These are phyloP conservation scores for Macaca fascicularis DNA, from an alignment of 2,113 vertebrate species.

Conservation along the genomic window DNA sequence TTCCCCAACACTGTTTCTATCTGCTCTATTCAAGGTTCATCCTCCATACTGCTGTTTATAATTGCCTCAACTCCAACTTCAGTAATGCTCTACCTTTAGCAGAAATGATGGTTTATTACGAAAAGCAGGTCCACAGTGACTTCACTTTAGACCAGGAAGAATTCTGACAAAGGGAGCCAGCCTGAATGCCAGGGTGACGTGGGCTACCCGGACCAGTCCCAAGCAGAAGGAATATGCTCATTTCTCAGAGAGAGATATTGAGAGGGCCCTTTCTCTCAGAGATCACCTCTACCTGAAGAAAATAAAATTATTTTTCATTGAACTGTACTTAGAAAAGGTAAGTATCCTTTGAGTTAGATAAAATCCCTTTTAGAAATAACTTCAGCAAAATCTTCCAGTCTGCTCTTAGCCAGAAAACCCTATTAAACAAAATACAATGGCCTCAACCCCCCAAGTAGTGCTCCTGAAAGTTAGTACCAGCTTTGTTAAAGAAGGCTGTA, in stretches of 20 bases:
- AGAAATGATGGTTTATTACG: background rate
- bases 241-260: background rate
- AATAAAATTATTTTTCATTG: conserved; percentile 26
- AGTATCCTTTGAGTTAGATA: background rate
- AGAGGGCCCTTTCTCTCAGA: background rate
- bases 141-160: background rate
- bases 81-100: background rate
- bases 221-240: background rate
- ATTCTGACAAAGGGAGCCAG: background rate
- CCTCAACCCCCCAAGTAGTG: background rate
- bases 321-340: background rate
- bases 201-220: background rate
- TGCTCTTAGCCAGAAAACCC: background rate
- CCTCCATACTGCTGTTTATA: background rate
- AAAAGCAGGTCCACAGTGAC: background rate
- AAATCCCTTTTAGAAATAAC: conserved; percentile 17
- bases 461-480: background rate
- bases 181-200: too few species aligned
- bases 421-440: conserved; percentile 21
- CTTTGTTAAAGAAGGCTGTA: conserved; percentile 9
- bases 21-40: too few species aligned
- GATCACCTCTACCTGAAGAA: background rate
- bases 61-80: background rate
- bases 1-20: too few species aligned
- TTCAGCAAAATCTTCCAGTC: background rate